Conservation (phyloP, 2,113 vertebrate genomes). For the Ahaetulla prasina region DNA sequence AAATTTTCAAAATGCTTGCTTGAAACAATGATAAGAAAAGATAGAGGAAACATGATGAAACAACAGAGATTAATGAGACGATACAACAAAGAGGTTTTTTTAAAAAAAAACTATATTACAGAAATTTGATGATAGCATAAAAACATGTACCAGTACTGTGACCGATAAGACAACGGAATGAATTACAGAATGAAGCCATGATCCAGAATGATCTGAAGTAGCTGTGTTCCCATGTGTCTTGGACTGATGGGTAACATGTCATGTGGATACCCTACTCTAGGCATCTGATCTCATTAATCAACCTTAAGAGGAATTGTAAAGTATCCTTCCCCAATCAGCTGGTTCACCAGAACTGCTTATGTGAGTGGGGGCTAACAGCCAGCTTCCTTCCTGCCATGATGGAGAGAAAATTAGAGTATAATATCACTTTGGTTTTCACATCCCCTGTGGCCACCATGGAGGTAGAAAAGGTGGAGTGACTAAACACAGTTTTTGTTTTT, state of each 20-base stretch:
- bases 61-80: neutral
- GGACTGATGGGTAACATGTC: neutral
- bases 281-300: neutral
- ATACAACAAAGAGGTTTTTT: neutral
- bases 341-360: neutral
- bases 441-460: neutral
- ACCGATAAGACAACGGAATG: neutral
- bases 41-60: neutral
- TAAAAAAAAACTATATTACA: neutral
- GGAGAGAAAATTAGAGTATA: neutral
- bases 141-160: neutral
- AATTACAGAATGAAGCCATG: neutral
- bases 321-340: neutral
- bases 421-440: neutral
- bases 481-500: neutral
- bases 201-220: neutral
- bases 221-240: neutral
- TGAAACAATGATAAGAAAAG: neutral
- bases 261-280: neutral
- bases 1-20: neutral
- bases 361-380: neutral
- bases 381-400: neutral
- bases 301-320: neutral
- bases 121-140: neutral
- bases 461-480: neutral